These are phyloP conservation scores for Falco peregrinus DNA, from an alignment of 2,797 vertebrate genomes.

Conservation along the genomic window DNA sequence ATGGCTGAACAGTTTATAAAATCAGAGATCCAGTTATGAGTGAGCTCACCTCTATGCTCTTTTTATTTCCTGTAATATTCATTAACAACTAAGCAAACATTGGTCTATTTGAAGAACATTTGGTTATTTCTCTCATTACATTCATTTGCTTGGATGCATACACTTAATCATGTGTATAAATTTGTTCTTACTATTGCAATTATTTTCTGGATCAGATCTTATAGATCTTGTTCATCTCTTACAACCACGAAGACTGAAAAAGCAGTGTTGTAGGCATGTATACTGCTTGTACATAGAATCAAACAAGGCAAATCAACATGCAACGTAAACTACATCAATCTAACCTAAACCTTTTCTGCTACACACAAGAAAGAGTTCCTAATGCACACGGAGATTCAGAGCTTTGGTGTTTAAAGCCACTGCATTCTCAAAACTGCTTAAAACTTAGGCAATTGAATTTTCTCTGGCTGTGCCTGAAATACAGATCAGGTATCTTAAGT, in stretches of 20 bases:
- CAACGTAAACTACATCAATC: background rate
- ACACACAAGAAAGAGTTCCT: background rate
- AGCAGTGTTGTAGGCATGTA: rapidly evolving
- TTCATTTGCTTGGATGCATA: background rate
- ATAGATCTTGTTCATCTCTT: background rate
- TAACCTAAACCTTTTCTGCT: background rate
- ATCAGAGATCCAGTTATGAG: background rate
- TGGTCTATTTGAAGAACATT: background rate
- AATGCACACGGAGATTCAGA: background rate
- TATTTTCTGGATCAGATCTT: background rate
- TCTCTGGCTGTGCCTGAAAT: background rate
- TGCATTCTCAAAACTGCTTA: background rate
- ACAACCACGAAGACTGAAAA: background rate
- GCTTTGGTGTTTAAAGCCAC: background rate
- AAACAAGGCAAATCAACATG: background rate
- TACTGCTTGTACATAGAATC: background rate
- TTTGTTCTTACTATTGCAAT: background rate
- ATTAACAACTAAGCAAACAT: background rate
- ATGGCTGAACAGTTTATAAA: background rate
- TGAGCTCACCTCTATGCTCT: background rate
- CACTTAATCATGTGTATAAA: background rate
- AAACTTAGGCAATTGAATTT: background rate
- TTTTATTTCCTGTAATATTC: background rate
- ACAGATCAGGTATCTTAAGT: background rate
- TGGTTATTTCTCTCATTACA: background rate